Conservation (phyloP, 1,140 invertebrate genomes). For the Pachyrhynchus sulphureomaculatus region DNA sequence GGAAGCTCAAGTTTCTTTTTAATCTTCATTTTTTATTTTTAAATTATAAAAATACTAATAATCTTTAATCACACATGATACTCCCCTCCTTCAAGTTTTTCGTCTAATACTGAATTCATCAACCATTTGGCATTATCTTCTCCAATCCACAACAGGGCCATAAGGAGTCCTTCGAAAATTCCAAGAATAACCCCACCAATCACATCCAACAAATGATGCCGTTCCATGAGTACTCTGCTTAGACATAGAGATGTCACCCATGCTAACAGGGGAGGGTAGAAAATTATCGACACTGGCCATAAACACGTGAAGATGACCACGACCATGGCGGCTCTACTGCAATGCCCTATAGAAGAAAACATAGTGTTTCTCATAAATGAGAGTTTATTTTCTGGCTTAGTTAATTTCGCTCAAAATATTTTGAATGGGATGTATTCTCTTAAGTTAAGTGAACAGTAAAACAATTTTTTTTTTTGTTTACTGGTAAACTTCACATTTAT, state of each 20-base stretch:
- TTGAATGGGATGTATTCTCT: too few species aligned
- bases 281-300: conserved; percentile 62
- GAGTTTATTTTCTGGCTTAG: too few species aligned
- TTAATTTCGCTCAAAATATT: too few species aligned
- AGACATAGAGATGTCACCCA: conserved; percentile 76
- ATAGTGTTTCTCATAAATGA: neutral
- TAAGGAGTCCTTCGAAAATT: conserved; percentile 67
- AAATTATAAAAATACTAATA: neutral
- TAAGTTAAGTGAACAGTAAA: too few species aligned
- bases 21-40: too few species aligned
- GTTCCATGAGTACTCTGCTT: conserved; percentile 76
- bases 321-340: conserved; percentile 81
- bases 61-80: conserved; percentile 54
- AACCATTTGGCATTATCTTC: conserved; percentile 54
- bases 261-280: conserved; percentile 62
- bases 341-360: conserved; percentile 66
- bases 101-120: conserved; percentile 58
- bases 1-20: too few species aligned
- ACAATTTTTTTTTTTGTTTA: too few species aligned
- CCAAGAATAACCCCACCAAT: conserved; percentile 74
- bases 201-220: conserved; percentile 89
- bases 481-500: too few species aligned
- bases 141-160: conserved; percentile 69
- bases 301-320: conserved; percentile 68
- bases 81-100: conserved; percentile 58